phyloP scores from a whole-genome alignment of 2,113 vertebrate species.

The Prunella fulvescens region DNA sequence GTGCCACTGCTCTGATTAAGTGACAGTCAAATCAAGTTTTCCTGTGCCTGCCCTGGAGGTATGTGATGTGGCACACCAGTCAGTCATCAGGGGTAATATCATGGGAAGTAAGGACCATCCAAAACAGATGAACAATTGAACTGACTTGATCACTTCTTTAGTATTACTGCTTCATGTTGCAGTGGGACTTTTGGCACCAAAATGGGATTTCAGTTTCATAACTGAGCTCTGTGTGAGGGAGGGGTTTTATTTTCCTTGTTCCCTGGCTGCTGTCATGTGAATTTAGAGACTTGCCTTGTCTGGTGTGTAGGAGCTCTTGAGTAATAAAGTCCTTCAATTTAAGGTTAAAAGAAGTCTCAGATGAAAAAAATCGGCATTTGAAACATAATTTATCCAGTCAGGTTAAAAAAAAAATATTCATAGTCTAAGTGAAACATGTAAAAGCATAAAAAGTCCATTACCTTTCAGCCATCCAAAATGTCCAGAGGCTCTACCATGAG shows the following conservation, averaged over 20 bases:
- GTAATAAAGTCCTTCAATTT: not conserved
- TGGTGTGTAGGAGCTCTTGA: not conserved
- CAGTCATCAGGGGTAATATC: not conserved
- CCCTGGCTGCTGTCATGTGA: not conserved
- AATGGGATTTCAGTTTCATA: conserved; percentile 1
- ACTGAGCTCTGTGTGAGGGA: not conserved
- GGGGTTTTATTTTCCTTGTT: not conserved
- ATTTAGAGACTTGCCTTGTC: not conserved
- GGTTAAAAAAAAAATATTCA: not conserved
- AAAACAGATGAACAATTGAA: not conserved
- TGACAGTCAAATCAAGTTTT: not conserved
- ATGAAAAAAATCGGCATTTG: not conserved
- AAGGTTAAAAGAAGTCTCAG: not conserved
- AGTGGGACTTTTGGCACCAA: not conserved
- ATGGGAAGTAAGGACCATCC: not conserved
- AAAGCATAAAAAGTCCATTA: not conserved
- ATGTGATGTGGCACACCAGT: not conserved
- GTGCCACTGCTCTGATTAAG: not conserved
- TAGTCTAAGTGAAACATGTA: not conserved
- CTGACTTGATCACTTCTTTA: not conserved
- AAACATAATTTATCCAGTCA: not conserved
- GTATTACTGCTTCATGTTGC: not conserved
- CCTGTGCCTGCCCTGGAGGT: not conserved
- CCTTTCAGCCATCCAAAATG: not conserved
- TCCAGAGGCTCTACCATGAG: not conserved